phyloP scores from a whole-genome alignment of 2,113 vertebrate genomes.

The Apteryx mantelli region DNA sequence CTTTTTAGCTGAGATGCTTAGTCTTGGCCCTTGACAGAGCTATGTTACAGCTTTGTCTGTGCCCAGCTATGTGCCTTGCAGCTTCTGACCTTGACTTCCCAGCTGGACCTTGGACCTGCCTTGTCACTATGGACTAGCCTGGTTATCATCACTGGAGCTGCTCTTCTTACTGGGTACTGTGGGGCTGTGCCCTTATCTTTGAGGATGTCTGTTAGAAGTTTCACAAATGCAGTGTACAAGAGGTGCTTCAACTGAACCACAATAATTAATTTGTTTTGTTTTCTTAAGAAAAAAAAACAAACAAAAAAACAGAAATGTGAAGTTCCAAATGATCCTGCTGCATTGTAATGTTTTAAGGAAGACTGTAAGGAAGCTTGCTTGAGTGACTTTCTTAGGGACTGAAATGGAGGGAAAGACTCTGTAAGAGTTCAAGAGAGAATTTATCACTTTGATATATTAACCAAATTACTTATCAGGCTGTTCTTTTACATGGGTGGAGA shows the following conservation, averaged over 20 bases:
- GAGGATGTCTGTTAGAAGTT: background rate
- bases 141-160: background rate
- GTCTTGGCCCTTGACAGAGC: background rate
- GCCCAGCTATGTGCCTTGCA: fast-evolving
- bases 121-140: background rate
- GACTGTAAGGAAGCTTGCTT: background rate
- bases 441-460: background rate
- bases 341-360: background rate
- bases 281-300: background rate
- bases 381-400: background rate
- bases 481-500: background rate
- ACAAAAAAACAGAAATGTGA: too few relatives aligned
- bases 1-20: background rate
- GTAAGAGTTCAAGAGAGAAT: background rate
- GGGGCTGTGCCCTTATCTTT: background rate
- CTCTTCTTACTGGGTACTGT: background rate
- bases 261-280: background rate
- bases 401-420: background rate
- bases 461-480: background rate
- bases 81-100: background rate
- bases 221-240: background rate
- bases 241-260: background rate
- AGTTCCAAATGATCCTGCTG: background rate
- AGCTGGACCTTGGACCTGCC: background rate
- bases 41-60: background rate